Evolutionary conservation across 2,113 vertebrate genomes (phyloP).

Genomic region (Myodes glareolus): DNA sequence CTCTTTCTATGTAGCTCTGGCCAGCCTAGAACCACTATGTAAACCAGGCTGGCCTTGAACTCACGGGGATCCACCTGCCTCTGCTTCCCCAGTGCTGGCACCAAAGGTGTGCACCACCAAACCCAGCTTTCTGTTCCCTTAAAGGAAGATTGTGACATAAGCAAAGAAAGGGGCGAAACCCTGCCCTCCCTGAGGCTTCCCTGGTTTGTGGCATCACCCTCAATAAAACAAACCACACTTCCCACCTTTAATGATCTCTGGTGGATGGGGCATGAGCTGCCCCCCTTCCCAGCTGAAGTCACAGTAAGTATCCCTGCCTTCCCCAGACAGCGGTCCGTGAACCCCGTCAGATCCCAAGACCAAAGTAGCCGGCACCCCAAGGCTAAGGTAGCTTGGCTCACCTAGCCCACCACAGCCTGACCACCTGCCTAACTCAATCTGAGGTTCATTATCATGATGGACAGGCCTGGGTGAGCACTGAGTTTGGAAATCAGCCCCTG

Average conservation of each 20-base stretch:
- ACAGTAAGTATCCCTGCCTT: not conserved
- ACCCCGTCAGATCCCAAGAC: not conserved
- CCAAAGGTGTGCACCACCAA: not conserved
- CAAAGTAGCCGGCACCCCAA: not conserved
- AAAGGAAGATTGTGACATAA: not conserved
- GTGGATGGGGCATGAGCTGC: not conserved
- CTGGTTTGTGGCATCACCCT: accelerated
- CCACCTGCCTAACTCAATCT: not conserved
- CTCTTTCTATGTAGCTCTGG: not conserved
- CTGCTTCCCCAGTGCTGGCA: not conserved
- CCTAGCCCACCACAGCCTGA: accelerated
- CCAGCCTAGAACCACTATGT: not conserved
- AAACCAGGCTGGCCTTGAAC: not conserved
- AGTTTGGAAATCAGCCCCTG: accelerated
- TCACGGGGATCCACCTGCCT: not conserved
- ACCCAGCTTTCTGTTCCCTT: not conserved
- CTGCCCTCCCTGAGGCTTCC: accelerated
- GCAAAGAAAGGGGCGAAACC: accelerated
- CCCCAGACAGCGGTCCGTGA: accelerated
- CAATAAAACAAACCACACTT: not conserved
- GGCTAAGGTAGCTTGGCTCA: not conserved
- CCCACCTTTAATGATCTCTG: not conserved
- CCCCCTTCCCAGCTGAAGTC: not conserved
- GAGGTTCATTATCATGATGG: not conserved
- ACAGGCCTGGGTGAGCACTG: not conserved